Evolutionary conservation across 1,140 invertebrate genomes (phyloP).

Genomic region (Drosophila neocordata): DNA sequence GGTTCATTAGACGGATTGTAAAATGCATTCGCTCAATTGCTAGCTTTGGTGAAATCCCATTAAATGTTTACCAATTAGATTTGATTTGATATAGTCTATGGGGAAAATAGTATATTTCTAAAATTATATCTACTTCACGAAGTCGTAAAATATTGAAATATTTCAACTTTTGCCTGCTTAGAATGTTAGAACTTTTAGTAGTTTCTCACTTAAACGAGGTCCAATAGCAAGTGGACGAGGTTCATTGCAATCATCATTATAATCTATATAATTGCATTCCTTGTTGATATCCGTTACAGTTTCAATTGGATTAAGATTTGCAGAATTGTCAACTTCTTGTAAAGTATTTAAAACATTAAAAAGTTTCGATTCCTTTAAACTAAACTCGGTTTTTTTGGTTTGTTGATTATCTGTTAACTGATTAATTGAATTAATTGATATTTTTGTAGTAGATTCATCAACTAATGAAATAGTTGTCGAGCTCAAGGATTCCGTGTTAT

Average conservation of each 20-base stretch:
- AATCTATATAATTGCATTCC: constrained; percentile 12
- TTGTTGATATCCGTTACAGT: not conserved
- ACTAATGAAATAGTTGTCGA: constrained; percentile 10
- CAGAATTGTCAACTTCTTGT: not conserved
- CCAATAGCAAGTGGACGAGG: constrained; percentile 22
- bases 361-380: constrained; percentile 11
- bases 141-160: not conserved
- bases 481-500: not conserved
- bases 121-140: not conserved
- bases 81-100: constrained; percentile 2
- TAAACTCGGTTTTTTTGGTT: not conserved
- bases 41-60: constrained; percentile 7
- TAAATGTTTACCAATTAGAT: constrained; percentile 3
- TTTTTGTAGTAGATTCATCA: not conserved
- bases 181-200: constrained; percentile 31
- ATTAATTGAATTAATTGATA: not conserved
- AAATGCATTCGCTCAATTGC: not conserved
- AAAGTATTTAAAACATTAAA: constrained; percentile 7
- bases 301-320: not conserved
- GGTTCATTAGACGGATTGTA: constrained; percentile 10
- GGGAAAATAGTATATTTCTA: not conserved
- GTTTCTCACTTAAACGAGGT: constrained; percentile 30
- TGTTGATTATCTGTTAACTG: not conserved
- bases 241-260: constrained; percentile 9
- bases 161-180: not conserved